A percentile compares a stretch with the other conserved stretches of the same genome.
These are phyloP conservation scores for Tigriopus japonicus DNA, from an alignment of 1,140 invertebrate species.

Conservation along the genomic window DNA sequence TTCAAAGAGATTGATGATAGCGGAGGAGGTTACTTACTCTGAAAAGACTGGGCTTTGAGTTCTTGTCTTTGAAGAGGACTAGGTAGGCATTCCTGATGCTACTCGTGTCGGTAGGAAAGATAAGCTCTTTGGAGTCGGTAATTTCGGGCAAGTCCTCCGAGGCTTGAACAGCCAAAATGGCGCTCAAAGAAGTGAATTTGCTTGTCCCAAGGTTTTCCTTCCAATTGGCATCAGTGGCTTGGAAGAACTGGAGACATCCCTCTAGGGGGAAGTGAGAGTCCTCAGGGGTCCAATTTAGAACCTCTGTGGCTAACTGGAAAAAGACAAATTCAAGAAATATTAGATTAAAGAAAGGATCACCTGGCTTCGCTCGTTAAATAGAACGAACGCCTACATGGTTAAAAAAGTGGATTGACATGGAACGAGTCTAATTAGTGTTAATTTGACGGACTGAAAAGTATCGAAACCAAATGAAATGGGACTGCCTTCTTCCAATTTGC, in stretches of 20 bases:
- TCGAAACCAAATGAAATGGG: too few relatives aligned
- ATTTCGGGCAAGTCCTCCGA: slow-evolving; percentile 9
- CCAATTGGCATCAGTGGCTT: slow-evolving; percentile 6
- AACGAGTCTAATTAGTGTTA: background rate
- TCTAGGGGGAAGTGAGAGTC: slow-evolving; percentile 3
- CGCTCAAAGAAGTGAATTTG: background rate
- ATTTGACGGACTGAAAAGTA: too few relatives aligned
- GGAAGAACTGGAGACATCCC: background rate
- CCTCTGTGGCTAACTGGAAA: slow-evolving; percentile 2
- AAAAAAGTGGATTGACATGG: background rate
- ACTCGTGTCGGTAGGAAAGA: background rate
- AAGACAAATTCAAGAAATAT: background rate
- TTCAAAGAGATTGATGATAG: background rate
- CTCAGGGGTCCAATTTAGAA: slow-evolving; percentile 3
- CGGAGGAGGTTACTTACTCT: slow-evolving; percentile 5
- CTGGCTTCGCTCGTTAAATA: too few relatives aligned
- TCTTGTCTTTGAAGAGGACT: slow-evolving; percentile 13
- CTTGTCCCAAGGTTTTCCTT: background rate
- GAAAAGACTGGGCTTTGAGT: slow-evolving; percentile 1
- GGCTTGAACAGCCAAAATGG: background rate
- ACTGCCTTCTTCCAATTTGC: too few relatives aligned
- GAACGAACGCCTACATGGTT: too few relatives aligned
- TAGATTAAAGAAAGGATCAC: too few relatives aligned
- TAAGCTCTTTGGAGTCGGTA: background rate
- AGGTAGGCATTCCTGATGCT: slow-evolving; percentile 11